Base-by-base conservation (phyloP, 2,888 invertebrate species). In the Tenthredo scrophulariae region DNA sequence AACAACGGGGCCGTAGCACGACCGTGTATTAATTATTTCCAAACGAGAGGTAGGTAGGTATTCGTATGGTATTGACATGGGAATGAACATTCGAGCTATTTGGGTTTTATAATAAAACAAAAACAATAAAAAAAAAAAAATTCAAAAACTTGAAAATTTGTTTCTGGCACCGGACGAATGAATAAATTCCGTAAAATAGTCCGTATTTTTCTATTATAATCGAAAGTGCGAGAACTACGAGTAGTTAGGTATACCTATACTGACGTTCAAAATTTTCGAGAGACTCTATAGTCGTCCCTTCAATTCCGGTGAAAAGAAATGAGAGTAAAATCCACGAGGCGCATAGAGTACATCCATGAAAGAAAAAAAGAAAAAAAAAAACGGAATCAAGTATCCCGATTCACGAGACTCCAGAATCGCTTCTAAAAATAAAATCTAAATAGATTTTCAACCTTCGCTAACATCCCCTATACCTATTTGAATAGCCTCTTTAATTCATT, bases 401-500 rank as follows among this genome's bases (percentile, higher is more conserved):
- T 43, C 22, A 43, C 72, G 40, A 72, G 13, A 72, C n/a, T 22
- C n/a, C 43, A 3, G 72, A 29, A 33, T 29, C 29, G 33, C 2
- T 67, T 15, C 18, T 62, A 10, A 62, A 62, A 33, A 29, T 67
- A 33, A 67, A 29, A 29, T 67, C 4, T 10, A 33, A 67, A 33
- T 43, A 67, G 67, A 33, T 33, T 33, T 67, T 67, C 29, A 65
- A 15, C 65, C 10, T 15, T 29, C 15, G 29, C 22, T 58, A 9
- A 58, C 58, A 29, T 29, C 15, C 33, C 15, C 3, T 13, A 3
- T 18, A 67, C 15, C 29, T 15, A 18, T 67, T 33, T 67, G 67
- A 77, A 77, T 77, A 77, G 50, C 18, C 75, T 54, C 50, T 50
- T 29, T 22, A 40, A 29, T 77, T 50, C 75, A 50, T 77, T 77